These are phyloP conservation scores for Apodemia zela DNA, from an alignment of 2,888 invertebrate species.

Conservation along the genomic window DNA sequence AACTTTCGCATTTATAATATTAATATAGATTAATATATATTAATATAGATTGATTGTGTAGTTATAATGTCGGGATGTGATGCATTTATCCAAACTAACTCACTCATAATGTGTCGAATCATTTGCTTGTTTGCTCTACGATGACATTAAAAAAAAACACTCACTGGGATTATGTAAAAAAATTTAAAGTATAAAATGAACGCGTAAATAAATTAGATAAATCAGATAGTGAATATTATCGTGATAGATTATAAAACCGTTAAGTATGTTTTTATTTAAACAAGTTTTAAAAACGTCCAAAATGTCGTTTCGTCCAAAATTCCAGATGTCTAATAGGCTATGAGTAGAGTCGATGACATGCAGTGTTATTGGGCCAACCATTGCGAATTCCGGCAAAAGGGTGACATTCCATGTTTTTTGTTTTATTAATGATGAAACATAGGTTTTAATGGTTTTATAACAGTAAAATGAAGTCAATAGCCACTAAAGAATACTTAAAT, in stretches of 20 bases:
- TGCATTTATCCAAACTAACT: neutral
- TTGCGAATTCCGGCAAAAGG: neutral
- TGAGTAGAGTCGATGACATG: constrained; percentile 1
- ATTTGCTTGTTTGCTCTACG: neutral
- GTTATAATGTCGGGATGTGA: neutral
- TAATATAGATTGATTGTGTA: too few species aligned
- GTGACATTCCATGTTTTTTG: neutral
- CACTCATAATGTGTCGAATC: neutral
- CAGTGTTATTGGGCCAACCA: neutral
- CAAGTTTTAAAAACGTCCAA: constrained; percentile 7
- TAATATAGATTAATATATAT: too few species aligned
- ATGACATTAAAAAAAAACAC: too few species aligned
- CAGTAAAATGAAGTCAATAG: constrained; percentile 19
- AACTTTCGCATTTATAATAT: too few species aligned
- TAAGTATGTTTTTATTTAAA: neutral
- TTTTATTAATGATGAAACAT: neutral
- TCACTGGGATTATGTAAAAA: too few species aligned
- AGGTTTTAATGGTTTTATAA: constrained; percentile 15
- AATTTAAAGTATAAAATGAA: too few species aligned
- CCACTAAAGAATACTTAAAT: neutral
- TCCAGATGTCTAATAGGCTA: neutral
- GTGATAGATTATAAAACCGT: too few species aligned
- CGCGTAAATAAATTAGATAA: neutral
- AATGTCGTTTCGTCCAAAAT: neutral
- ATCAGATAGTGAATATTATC: neutral